A percentile compares a stretch with the other conserved stretches of the same genome.
Evolutionary conservation across 23 tunicate species (phyloP).

Genomic region (Oikopleura albicans): DNA sequence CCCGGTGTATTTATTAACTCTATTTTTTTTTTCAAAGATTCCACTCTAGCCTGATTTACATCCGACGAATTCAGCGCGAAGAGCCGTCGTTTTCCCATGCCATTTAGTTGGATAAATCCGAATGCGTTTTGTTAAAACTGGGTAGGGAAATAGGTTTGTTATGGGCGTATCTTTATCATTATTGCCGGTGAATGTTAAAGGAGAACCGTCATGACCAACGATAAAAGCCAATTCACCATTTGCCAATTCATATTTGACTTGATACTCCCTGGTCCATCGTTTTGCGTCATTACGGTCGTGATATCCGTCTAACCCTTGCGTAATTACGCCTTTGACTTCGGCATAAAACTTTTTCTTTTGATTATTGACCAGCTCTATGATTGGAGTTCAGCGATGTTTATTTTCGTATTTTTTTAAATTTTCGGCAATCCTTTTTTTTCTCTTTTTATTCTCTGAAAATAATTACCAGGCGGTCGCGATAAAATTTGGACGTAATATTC

Average conservation of each 20-base stretch:
- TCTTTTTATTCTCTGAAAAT: too few relatives aligned
- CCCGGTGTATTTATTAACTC: too few relatives aligned
- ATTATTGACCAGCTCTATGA: too few relatives aligned
- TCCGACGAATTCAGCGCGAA: neutral
- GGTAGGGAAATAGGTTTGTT: neutral
- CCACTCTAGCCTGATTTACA: too few relatives aligned
- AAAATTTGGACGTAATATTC: too few relatives aligned
- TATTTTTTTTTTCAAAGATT: too few relatives aligned
- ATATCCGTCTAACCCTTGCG: neutral
- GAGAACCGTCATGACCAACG: too few relatives aligned
- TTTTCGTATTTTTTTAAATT: too few relatives aligned
- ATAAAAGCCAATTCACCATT: neutral
- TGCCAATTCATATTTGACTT: neutral
- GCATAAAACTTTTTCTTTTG: too few relatives aligned
- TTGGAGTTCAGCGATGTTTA: too few relatives aligned
- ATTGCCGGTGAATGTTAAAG: neutral
- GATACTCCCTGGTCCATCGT: neutral
- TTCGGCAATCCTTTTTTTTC: too few relatives aligned
- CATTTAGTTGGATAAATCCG: neutral
- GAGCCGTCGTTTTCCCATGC: neutral
- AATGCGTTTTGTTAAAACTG: neutral
- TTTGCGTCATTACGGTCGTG: neutral
- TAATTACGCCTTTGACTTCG: neutral
- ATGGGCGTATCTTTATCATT: neutral
- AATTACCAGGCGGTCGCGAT: too few relatives aligned